These are phyloP conservation scores for Caenorhabditis latens DNA, from an alignment of 1,140 invertebrate species.

Conservation along the genomic window DNA sequence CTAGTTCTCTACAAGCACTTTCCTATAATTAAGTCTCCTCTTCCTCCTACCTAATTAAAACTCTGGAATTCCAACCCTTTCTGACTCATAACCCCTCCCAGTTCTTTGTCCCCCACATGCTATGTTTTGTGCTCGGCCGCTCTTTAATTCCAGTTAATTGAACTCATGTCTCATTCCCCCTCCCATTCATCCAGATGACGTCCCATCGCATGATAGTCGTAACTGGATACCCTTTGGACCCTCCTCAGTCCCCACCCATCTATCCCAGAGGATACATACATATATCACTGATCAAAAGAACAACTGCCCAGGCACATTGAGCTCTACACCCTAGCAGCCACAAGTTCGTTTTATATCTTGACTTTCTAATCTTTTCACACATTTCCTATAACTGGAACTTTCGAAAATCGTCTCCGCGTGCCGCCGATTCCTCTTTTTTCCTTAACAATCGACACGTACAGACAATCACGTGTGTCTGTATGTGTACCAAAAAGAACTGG, in stretches of 20 bases:
- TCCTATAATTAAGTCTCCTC: too few relatives aligned
- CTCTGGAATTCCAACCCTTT: too few relatives aligned
- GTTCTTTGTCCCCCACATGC: neutral
- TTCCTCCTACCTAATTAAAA: too few relatives aligned
- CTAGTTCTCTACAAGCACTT: too few relatives aligned
- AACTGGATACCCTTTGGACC: slow-evolving; percentile 27
- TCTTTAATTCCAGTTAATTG: slow-evolving; percentile 14
- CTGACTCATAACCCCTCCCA: neutral
- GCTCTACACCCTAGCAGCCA: neutral
- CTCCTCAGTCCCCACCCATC: neutral
- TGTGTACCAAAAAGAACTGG: neutral
- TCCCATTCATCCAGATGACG: slow-evolving; percentile 5
- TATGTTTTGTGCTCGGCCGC: neutral
- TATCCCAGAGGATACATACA: neutral
- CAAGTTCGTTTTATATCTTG: neutral
- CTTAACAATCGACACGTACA: slow-evolving; percentile 28
- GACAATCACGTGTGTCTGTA: slow-evolving; percentile 18
- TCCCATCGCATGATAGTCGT: slow-evolving; percentile 15
- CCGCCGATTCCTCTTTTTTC: neutral
- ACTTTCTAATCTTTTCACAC: neutral
- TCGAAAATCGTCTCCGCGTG: neutral
- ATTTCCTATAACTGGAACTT: slow-evolving; percentile 9
- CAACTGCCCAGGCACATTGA: neutral
- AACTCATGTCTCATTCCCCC: slow-evolving; percentile 3
- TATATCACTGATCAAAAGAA: slow-evolving; percentile 44